Evolutionary conservation across 2,888 invertebrate species (phyloP).

Genomic region (Dasypogon diadema): DNA sequence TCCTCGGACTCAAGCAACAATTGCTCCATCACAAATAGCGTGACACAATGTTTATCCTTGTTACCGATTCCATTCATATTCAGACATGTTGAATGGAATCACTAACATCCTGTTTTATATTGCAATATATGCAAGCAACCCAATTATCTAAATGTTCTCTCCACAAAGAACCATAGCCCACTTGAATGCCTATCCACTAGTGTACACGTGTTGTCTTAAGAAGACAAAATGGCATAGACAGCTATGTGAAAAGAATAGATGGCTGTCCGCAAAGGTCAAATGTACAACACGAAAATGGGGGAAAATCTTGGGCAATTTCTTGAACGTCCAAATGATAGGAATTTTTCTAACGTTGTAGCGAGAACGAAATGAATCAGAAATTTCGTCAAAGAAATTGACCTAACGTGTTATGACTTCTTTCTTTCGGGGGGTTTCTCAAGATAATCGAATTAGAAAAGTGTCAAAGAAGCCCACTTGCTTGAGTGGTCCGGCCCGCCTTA

Average conservation of each 20-base stretch:
- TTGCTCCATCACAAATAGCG: too few species aligned
- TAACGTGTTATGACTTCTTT: conserved; percentile 41
- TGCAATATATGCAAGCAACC: conserved; percentile 18
- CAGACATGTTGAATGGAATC: too few species aligned
- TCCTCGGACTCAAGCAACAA: too few species aligned
- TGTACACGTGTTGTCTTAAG: neutral
- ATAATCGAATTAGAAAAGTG: conserved; percentile 42
- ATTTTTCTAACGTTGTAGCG: neutral
- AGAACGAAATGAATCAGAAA: conserved; percentile 41
- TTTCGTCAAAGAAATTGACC: conserved; percentile 42
- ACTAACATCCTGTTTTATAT: too few species aligned
- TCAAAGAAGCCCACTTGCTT: conserved; percentile 17
- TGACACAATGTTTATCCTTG: too few species aligned
- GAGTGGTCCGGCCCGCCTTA: conserved; percentile 35
- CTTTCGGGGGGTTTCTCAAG: conserved; percentile 6
- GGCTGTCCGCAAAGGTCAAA: conserved; percentile 9
- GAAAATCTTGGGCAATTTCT: conserved; percentile 12
- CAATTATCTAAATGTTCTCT: conserved; percentile 13
- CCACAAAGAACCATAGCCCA: neutral
- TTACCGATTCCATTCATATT: too few species aligned
- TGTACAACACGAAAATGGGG: neutral
- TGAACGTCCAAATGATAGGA: neutral
- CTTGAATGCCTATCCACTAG: conserved; percentile 1
- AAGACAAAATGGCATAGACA: neutral
- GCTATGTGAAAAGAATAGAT: neutral